These are phyloP conservation scores for Papilio aristodemus DNA, from an alignment of 1,140 invertebrate genomes.

Conservation along the genomic window DNA sequence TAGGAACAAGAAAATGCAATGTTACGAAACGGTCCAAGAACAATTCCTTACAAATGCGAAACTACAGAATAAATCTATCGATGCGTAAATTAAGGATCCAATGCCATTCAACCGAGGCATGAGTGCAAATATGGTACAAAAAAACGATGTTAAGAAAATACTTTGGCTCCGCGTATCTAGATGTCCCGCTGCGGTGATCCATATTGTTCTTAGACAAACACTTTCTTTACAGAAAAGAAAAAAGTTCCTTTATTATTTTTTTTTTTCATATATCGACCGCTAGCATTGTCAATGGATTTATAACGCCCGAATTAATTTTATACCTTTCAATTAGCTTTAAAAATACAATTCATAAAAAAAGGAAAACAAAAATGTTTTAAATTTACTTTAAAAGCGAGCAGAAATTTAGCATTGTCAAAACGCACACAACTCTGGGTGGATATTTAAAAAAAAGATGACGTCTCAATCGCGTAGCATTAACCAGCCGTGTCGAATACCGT, in stretches of 20 bases:
- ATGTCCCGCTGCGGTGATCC: slow-evolving; percentile 72
- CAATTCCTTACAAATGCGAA: slow-evolving; percentile 69
- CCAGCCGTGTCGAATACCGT: slow-evolving; percentile 68
- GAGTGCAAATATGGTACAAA: slow-evolving; percentile 58
- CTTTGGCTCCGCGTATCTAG: slow-evolving; percentile 63
- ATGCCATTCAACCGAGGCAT: slow-evolving; percentile 66
- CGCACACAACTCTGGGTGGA: slow-evolving; percentile 23
- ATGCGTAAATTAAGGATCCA: slow-evolving; percentile 77
- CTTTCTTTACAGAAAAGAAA: slow-evolving; percentile 63
- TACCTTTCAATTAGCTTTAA: slow-evolving; percentile 13
- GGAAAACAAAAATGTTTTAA: background rate
- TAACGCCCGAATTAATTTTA: slow-evolving; percentile 69
- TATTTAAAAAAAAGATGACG: slow-evolving; percentile 46
- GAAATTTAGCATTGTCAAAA: slow-evolving; percentile 24
- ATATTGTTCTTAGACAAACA: slow-evolving; percentile 78
- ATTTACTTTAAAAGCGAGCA: background rate
- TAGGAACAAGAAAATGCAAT: slow-evolving; percentile 55
- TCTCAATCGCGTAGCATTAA: slow-evolving; percentile 62
- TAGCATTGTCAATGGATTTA: slow-evolving; percentile 60
- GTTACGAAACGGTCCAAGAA: slow-evolving; percentile 70
- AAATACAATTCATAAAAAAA: background rate
- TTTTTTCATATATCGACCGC: slow-evolving; percentile 59
- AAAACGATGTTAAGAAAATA: slow-evolving; percentile 71
- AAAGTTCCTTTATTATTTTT: slow-evolving; percentile 60
- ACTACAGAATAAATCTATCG: slow-evolving; percentile 70